Base-by-base conservation (phyloP, 2,888 invertebrate genomes). In the Andricus quercusramuli region DNA sequence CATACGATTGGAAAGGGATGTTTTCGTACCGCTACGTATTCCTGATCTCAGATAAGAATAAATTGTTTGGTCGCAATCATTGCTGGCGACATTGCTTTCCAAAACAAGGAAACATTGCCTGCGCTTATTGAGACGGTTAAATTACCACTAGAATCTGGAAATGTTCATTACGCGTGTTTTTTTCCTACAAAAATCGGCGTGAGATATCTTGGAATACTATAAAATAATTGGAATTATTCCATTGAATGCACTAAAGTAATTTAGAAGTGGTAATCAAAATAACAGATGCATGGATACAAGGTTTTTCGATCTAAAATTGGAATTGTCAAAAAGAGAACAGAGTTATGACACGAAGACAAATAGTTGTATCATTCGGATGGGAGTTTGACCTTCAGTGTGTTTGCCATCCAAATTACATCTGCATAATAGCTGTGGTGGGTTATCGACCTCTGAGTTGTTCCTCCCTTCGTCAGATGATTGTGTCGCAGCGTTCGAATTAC, bases 321-420 rank as follows among this genome's bases (percentile, higher is more conserved):
- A 22, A 68, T 47, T 68, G 25, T 3, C 44, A 22, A 25, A 44
- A 70, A 67, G 25, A 44, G 44, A n/a, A 67, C 22, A 44, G 20
- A 47, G 68, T 51, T 22, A 44, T 70, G 25, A 70, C 68, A 29
- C 20, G 25, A 70, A 70, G 17, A 70, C 47, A 47, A 70, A 70
- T 70, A 70, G 17, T 51, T 20, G 44, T n/a, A 67, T 56, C 67
- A 67, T 44, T 67, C 67, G 41, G 82, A 83, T 80, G 85, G 56
- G 29, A 56, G 67, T 62, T 29, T 64, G 81, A 81, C 84, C 84
- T 84, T 83, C 84, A 85, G 86, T 88, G 86, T 89, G 88, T 90
- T 90, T 90, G 89, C 88, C 87, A 86, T 89, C 87, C 87, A 90
- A 90, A 90, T 90, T 90, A 90, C 90, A 90, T 90, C 90, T 89